Conservation (phyloP, 2,797 vertebrate species). For the Lacerta agilis region DNA sequence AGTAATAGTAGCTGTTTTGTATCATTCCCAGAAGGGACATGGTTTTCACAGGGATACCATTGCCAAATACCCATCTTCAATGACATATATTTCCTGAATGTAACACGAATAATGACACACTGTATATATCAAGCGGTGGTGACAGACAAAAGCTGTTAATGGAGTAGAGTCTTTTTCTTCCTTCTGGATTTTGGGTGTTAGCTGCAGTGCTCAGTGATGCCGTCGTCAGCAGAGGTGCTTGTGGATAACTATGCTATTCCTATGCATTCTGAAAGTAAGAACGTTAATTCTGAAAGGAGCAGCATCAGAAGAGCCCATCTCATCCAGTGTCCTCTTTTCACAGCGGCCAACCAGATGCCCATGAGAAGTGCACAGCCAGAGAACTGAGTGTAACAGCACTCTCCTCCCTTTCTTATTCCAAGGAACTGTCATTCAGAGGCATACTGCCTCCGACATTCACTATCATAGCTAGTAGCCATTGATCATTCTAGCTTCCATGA, state of each 20-base stretch:
- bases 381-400: no score
- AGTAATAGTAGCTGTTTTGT: background rate
- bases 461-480: no score
- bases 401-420: no score
- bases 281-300: background rate
- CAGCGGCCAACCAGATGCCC: no score
- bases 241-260: background rate
- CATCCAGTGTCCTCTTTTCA: no score
- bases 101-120: slow-evolving; percentile 21
- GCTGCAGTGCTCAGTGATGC: background rate
- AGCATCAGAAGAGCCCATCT: background rate
- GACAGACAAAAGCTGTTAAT: slow-evolving; percentile 28
- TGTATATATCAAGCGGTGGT: slow-evolving; percentile 3
- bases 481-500: background rate
- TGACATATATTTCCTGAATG: slow-evolving; percentile 33
- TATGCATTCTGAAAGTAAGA: no score
- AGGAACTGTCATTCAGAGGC: no score
- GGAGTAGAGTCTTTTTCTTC: background rate
- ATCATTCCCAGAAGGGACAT: slow-evolving; percentile 50
- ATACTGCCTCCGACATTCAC: no score
- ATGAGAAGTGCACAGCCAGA: no score
- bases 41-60: slow-evolving; percentile 45
- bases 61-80: slow-evolving; percentile 63
- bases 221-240: slow-evolving; percentile 18
- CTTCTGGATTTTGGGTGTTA: background rate